Conservation (phyloP, 1,140 invertebrate species). For the Acromyrmex charruanus region DNA sequence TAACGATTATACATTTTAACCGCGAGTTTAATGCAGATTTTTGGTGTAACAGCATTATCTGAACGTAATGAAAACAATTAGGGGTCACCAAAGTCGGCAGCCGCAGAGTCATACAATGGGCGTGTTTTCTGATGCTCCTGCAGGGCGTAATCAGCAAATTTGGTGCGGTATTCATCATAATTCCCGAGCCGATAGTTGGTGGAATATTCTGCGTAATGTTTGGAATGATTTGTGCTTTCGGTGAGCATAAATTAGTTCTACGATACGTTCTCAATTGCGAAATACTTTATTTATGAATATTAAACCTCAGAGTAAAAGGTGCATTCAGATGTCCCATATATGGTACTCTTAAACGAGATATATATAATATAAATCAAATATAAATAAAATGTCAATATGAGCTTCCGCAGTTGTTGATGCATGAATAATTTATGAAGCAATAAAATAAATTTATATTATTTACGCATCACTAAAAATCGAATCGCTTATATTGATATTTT, state of each 20-base stretch:
- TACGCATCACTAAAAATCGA: too few relatives aligned
- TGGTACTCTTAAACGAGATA: neutral
- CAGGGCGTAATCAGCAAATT: constrained; percentile 94
- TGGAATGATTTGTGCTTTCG: constrained; percentile 94
- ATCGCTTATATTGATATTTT: too few relatives aligned
- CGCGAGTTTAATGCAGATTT: neutral
- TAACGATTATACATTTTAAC: constrained; percentile 26
- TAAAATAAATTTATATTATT: too few relatives aligned
- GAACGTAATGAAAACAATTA: constrained; percentile 56
- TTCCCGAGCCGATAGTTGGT: constrained; percentile 95
- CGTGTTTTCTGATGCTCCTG: constrained; percentile 92
- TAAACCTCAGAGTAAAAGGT: neutral
- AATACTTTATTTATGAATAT: neutral
- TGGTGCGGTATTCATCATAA: constrained; percentile 95
- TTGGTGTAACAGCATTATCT: neutral
- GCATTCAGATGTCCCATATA: too few relatives aligned
- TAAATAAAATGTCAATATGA: too few relatives aligned
- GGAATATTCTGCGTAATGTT: constrained; percentile 96
- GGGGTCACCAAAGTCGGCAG: constrained; percentile 91
- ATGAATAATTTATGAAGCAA: too few relatives aligned
- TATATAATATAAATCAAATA: neutral
- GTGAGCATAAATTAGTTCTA: constrained; percentile 80
- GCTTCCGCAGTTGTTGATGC: too few relatives aligned
- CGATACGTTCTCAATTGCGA: neutral
- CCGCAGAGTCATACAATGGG: constrained; percentile 94